phyloP scores from a whole-genome alignment of 2,888 invertebrate species.

The Plebejus argus region DNA sequence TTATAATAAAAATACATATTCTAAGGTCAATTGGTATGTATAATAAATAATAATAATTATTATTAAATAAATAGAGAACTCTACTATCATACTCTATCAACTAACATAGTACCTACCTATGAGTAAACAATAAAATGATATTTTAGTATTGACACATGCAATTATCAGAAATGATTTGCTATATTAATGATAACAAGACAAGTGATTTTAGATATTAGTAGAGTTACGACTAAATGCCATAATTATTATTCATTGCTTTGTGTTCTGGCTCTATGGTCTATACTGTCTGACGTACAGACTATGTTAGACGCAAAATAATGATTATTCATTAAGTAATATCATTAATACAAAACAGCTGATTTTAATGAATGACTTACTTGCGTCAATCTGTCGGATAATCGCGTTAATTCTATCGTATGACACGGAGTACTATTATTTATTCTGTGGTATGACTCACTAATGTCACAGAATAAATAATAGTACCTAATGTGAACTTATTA shows the following conservation, averaged over 20 bases:
- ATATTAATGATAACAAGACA: constrained; percentile 37
- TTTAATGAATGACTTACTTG: constrained; percentile 1
- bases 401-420: background rate
- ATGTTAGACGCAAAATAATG: constrained; percentile 18
- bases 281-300: constrained; percentile 25
- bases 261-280: constrained; percentile 49
- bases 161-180: constrained; percentile 3
- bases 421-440: no score
- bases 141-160: constrained; percentile 11
- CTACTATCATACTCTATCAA: no score
- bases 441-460: no score
- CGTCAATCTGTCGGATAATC: background rate
- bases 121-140: constrained; percentile 34
- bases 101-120: background rate
- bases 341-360: background rate
- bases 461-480: no score
- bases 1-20: no score
- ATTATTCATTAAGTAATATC: constrained; percentile 5
- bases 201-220: constrained; percentile 51
- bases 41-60: no score
- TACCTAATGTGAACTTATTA: no score
- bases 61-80: no score
- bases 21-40: background rate
- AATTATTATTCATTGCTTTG: constrained; percentile 60
- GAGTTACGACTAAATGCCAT: constrained; percentile 64